Conservation (phyloP, 30 jellyfish, hydroid and myxozoan genomes). For the Aurelia aurita complex sp. Pacific region DNA sequence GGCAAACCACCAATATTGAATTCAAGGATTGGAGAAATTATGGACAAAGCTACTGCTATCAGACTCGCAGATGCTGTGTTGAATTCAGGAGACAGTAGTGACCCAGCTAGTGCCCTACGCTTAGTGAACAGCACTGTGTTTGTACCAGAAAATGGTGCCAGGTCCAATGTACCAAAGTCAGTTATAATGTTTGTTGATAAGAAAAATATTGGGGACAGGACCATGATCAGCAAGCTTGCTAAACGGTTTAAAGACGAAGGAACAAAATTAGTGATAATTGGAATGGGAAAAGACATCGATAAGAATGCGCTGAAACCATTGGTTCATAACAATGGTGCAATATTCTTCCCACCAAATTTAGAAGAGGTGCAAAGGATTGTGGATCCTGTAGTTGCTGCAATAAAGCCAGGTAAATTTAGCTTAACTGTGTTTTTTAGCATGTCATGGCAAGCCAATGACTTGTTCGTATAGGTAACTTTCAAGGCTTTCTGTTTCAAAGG, state of each 20-base stretch:
- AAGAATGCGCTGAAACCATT: slow-evolving; percentile 37
- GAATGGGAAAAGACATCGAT: slow-evolving; percentile 69
- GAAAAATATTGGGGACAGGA: slow-evolving; percentile 39
- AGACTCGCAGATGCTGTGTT: slow-evolving; percentile 4
- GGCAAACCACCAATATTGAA: slow-evolving; percentile 38
- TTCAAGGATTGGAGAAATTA: slow-evolving; percentile 44
- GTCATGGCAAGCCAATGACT: too few species aligned
- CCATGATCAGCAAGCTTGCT: slow-evolving; percentile 64
- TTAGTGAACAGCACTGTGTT: slow-evolving; percentile 70
- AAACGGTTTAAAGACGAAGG: slow-evolving; percentile 70
- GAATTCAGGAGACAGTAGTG: slow-evolving; percentile 44
- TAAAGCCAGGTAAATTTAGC: slow-evolving; percentile 70
- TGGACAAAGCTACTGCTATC: slow-evolving; percentile 4
- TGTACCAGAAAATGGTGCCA: slow-evolving; percentile 77
- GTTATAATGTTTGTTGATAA: slow-evolving; percentile 82
- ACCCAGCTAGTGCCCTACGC: slow-evolving; percentile 62
- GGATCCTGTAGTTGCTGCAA: slow-evolving; percentile 64
- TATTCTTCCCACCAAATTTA: slow-evolving; percentile 89
- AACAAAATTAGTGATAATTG: slow-evolving; percentile 73
- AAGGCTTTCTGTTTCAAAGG: too few species aligned
- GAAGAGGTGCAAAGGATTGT: slow-evolving; percentile 60
- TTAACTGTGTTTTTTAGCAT: too few species aligned
- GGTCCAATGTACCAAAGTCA: slow-evolving; percentile 72
- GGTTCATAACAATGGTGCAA: slow-evolving; percentile 50
- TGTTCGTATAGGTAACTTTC: too few species aligned